These are phyloP conservation scores for Armadillidium nasatum DNA, from an alignment of 1,140 invertebrate genomes.

Conservation along the genomic window DNA sequence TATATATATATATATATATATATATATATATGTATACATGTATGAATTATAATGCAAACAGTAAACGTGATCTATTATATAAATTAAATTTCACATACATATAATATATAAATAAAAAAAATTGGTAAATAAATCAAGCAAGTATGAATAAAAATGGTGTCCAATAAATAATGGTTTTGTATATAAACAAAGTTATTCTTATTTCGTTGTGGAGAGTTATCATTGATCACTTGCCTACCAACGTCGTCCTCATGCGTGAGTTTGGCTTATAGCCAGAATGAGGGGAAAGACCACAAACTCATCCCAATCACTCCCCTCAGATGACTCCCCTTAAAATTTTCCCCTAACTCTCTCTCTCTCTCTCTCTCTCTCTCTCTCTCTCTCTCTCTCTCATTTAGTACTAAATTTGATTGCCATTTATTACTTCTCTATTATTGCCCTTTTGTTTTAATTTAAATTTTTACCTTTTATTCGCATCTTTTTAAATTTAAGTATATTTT, in stretches of 20 bases:
- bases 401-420: no score
- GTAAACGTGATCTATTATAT: background rate
- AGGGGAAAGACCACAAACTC: background rate
- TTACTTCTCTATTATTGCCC: no score
- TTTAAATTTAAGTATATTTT: no score
- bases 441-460: no score
- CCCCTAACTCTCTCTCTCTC: slow-evolving; percentile 4
- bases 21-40: background rate
- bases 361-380: background rate
- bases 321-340: background rate
- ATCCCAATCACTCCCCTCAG: background rate
- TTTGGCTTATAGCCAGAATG: slow-evolving; percentile 12
- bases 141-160: slow-evolving; percentile 12
- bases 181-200: slow-evolving; percentile 9
- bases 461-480: no score
- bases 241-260: background rate
- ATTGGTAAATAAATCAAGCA: background rate
- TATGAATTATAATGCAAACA: background rate
- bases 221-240: slow-evolving; percentile 11
- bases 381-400: background rate
- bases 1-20: slow-evolving; percentile 7
- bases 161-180: slow-evolving; percentile 1
- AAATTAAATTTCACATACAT: slow-evolving; percentile 3
- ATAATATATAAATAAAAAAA: background rate
- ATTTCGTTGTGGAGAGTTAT: background rate